phyloP scores from a whole-genome alignment of 2,888 invertebrate species.

The Papilio gigon region DNA sequence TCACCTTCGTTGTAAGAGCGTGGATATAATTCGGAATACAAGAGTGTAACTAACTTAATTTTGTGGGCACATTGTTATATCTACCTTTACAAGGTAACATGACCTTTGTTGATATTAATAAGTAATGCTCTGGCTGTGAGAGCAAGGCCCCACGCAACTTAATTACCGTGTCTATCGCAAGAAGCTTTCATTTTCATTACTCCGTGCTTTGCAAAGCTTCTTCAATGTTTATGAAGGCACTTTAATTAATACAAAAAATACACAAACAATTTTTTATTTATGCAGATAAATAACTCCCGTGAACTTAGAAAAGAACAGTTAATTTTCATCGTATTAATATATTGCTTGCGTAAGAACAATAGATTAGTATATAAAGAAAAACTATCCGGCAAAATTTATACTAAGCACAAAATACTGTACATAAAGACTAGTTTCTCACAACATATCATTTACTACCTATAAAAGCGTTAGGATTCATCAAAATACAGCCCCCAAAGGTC shows the following conservation, averaged over 20 bases:
- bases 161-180: constrained; percentile 23
- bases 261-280: not conserved
- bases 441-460: no score
- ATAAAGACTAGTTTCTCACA: no score
- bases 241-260: constrained; percentile 14
- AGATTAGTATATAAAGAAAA: no score
- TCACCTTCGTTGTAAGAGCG: no score
- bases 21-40: not conserved
- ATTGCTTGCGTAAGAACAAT: no score
- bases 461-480: no score
- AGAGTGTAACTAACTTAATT: not conserved
- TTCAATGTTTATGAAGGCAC: not conserved
- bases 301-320: no score
- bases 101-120: constrained; percentile 16
- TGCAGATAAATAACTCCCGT: not conserved
- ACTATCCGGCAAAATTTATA: no score
- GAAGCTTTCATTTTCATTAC: constrained; percentile 22
- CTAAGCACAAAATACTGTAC: no score
- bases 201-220: not conserved
- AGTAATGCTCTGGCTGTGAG: constrained; percentile 10
- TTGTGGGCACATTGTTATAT: not conserved
- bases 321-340: no score
- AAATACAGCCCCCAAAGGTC: no score
- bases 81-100: not conserved
- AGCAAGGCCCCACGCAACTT: constrained; percentile 6